Base-by-base conservation (phyloP, 2,113 vertebrate genomes). In the Vulpes vulpes region DNA sequence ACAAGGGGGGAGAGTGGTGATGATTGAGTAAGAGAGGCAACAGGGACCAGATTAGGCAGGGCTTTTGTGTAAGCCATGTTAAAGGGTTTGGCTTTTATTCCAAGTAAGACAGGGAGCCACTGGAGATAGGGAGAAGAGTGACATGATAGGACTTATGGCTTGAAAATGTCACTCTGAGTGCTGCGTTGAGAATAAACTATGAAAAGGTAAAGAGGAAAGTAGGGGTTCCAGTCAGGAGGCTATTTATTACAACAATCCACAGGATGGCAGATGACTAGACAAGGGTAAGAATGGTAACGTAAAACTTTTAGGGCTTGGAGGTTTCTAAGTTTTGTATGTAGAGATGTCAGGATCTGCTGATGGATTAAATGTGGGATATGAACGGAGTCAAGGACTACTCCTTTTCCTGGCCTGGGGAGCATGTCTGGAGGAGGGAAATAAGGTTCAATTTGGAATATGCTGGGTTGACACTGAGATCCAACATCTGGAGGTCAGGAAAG, bases 401-500 rank as follows among this genome's bases (percentile, higher is more conserved):
- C 59, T 91, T 93, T 60, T 62, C 81, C 11, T 74, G n/a, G 51
- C 14, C 38, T 10, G 2, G n/a, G n/a, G 5, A 80, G 53, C 43
- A 76, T 38, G 23, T 60, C 78, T 76, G 1, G 22, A 84, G 59
- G 30, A 91, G 53, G 32, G 8, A 91, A 95, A 74, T n/a, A 64
- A 38, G 43, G 38, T 80, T 53, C 59, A 84, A 67, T 55, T 89
- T 94, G 51, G 64, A 94, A 94, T 57, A 94, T 85, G 51, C 32
- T 81, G 62, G 59, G 69, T 80, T 88, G n/a, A 91, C 20, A 65
- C 0, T 30, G 27, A 62, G 16, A 91, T 94, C 51, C 20, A 86
- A 89, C 23, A 78, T n/a, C 87, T 60, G 55, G 30, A 73, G 16
- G 20, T 90, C 81, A 95, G 69, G 8, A 97, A 91, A 88, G 20